Base-by-base conservation (phyloP, 2,113 vertebrate species). In the Dipodomys merriami region DNA sequence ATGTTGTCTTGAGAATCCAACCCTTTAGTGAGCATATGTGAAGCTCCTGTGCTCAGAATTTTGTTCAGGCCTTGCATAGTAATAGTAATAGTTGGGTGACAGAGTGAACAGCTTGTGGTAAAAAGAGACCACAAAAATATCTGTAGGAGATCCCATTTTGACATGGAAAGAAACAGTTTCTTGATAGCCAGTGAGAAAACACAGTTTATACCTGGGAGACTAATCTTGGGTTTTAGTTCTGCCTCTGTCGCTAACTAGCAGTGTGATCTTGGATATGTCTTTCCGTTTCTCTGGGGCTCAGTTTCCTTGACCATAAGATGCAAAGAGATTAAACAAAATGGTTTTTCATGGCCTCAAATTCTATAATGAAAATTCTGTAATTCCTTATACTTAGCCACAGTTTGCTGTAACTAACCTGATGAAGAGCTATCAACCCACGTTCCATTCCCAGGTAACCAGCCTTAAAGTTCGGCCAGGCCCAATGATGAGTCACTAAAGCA, bases 201-300 rank as follows among this genome's bases (percentile, higher is more conserved):
- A 68, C 60, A 23, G 46, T 57, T 78, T 86, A 39, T 39, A 27
- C 30, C 87, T 46, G 35, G 29, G 23, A 62, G 53, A 86, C 49
- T 39, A 86, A 79, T 35, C 23, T 69, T 53, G 12, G 30, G 35
- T 53, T 72, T 82, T 49, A 35, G 62, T 73, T 71, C 82, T 44
- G 64, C 49, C 60, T 95, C 83, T 84, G 94, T 65, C 69, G 57
- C 87, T 90, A 35, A 91, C 65, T 35, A 83, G 64, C 46, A 64
- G 3, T 80, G 46, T 88, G 90, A 94, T 91, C 90, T 96, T 96
- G 81, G 81, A 44, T 79, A 30, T 72, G 49, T 93, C 86, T 94
- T 74, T 91, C 60, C 6, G 1, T 90, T 95, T 93, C 78, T 95
- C 90, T 93, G 53, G 62, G 53, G 69, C 60, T 95, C 83, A 30